These are phyloP conservation scores for Nysson spinosus DNA, from an alignment of 2,888 invertebrate genomes.

Conservation along the genomic window DNA sequence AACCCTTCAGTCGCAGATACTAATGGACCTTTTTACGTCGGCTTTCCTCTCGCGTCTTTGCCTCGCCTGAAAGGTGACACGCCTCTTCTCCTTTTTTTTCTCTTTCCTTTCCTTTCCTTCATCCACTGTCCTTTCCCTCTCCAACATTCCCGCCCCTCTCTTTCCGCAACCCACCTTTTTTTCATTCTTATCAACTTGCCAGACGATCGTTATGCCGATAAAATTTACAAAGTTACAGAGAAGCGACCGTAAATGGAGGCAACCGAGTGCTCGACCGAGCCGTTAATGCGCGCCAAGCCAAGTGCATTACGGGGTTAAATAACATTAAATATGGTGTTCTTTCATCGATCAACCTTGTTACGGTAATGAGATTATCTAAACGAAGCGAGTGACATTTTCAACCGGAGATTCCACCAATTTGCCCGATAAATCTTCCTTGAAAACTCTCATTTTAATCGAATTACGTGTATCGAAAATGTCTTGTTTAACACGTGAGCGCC, in stretches of 20 bases:
- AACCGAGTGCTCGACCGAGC: background rate
- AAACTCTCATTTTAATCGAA: too few species aligned
- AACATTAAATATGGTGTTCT: background rate
- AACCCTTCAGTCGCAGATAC: slow-evolving; percentile 27
- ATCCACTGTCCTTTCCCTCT: background rate
- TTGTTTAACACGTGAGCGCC: too few species aligned
- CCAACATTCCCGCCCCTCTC: too few species aligned
- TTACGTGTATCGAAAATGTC: too few species aligned
- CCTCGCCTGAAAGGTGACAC: slow-evolving; percentile 28
- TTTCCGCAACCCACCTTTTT: background rate
- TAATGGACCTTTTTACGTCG: slow-evolving; percentile 43
- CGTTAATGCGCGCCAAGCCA: background rate
- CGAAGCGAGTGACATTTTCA: too few species aligned
- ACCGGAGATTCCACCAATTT: too few species aligned
- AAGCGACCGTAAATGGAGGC: background rate
- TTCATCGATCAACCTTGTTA: too few species aligned
- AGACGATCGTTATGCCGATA: slow-evolving; percentile 28
- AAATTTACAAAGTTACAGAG: slow-evolving; percentile 11
- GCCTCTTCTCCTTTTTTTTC: slow-evolving; percentile 24
- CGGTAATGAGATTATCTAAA: too few species aligned
- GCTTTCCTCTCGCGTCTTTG: background rate
- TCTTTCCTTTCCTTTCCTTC: background rate
- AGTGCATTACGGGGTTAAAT: background rate
- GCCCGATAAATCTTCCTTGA: too few species aligned
- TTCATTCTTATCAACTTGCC: slow-evolving; percentile 6